phyloP scores from a whole-genome alignment of 2,797 vertebrate species.

The Macrochelys suwanniensis region DNA sequence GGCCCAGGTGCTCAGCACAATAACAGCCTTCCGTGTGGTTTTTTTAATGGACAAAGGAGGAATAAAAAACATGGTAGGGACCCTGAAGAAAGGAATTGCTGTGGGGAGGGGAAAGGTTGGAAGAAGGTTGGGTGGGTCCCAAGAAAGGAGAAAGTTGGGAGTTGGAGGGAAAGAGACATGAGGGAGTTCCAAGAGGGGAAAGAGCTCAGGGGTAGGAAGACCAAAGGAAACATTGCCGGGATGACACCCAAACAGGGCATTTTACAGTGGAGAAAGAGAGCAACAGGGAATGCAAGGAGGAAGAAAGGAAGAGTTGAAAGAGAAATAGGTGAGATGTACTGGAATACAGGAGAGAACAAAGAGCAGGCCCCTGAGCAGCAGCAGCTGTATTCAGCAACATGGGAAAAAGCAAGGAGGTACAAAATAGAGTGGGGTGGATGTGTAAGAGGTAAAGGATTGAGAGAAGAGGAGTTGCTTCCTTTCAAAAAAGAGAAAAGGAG shows the following conservation, averaged over 20 bases:
- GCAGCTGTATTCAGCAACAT: not conserved
- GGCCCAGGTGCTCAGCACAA: not conserved
- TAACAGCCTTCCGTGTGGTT: not conserved
- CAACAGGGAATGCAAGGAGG: not conserved
- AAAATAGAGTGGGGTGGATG: not conserved
- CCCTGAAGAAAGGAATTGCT: not conserved
- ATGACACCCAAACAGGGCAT: not conserved
- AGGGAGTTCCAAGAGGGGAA: not conserved
- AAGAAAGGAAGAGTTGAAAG: not conserved
- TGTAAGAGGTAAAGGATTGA: not conserved
- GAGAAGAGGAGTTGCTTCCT: not conserved
- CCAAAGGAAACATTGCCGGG: not conserved
- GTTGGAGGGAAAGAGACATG: not conserved
- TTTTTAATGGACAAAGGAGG: not conserved
- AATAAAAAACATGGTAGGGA: not conserved
- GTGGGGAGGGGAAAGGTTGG: not conserved
- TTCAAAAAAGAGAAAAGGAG: rapidly evolving
- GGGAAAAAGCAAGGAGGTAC: not conserved
- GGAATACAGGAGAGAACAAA: not conserved
- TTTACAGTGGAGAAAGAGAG: not conserved
- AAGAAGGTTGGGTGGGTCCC: not conserved
- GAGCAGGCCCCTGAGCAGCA: not conserved
- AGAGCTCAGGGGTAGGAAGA: not conserved
- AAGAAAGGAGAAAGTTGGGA: not conserved
- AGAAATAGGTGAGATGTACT: not conserved